phyloP scores from a whole-genome alignment of 1,140 invertebrate genomes.

The Nasonia longicornis region DNA sequence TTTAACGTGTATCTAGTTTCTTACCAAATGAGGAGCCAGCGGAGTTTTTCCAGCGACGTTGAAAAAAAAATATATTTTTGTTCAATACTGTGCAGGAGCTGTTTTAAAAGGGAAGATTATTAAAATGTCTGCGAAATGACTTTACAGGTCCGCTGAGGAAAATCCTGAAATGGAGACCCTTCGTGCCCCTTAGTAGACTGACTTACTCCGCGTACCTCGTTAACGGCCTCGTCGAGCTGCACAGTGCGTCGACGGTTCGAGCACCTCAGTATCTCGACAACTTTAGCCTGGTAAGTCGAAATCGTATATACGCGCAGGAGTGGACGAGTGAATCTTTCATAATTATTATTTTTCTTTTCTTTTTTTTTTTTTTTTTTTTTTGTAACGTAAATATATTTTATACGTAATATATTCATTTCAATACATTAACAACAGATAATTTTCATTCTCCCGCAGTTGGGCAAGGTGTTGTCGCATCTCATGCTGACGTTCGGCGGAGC shows the following conservation, averaged over 20 bases:
- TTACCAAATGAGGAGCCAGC: no score
- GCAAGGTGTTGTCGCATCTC: conserved; percentile 71
- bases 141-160: conserved; percentile 70
- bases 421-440: conserved; percentile 38
- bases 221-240: conserved; percentile 76
- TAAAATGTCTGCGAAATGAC: conserved; percentile 13
- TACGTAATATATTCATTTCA: not conserved
- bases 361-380: conserved; percentile 17
- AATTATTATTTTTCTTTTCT: not conserved
- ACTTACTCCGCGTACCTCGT: conserved; percentile 81
- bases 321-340: not conserved
- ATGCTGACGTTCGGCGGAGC: conserved; percentile 74
- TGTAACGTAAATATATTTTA: conserved; percentile 35
- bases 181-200: conserved; percentile 75
- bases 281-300: conserved; percentile 67
- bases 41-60: not conserved
- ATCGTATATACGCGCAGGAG: no score
- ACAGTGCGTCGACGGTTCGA: conserved; percentile 71
- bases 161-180: conserved; percentile 75
- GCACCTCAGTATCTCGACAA: conserved; percentile 69
- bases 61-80: no score
- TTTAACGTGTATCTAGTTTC: conserved; percentile 18
- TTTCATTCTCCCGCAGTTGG: conserved; percentile 65
- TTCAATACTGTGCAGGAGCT: no score
- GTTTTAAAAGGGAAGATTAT: conserved; percentile 5